These are phyloP conservation scores for Dione vanillae DNA, from an alignment of 2,888 invertebrate genomes.

Conservation along the genomic window DNA sequence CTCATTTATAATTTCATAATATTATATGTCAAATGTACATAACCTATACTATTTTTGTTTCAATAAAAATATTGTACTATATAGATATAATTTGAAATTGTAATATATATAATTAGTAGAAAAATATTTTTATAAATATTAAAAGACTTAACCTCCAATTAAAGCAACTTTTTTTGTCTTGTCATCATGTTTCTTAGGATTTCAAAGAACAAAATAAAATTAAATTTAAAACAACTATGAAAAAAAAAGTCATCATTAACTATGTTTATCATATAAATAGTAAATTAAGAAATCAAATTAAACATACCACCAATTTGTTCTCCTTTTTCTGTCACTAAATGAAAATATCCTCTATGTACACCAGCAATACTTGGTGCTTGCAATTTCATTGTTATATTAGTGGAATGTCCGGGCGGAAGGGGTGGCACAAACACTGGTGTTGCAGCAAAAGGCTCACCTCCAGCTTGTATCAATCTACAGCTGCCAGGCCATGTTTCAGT, in stretches of 20 bases:
- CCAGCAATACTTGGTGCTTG: slow-evolving; percentile 90
- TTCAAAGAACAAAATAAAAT: too few species aligned
- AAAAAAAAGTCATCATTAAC: too few species aligned
- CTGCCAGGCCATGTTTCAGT: slow-evolving; percentile 94
- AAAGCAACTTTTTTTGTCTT: not conserved
- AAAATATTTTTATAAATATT: not conserved
- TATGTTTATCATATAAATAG: not conserved
- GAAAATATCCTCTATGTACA: slow-evolving; percentile 94
- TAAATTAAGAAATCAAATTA: not conserved
- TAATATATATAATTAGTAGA: not conserved
- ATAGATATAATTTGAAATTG: not conserved
- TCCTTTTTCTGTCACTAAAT: slow-evolving; percentile 93
- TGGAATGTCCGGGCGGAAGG: slow-evolving; percentile 90
- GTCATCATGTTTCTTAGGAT: not conserved
- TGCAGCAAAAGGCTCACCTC: slow-evolving; percentile 83
- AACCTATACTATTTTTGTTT: not conserved
- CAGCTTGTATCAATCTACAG: slow-evolving; percentile 90
- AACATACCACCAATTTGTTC: slow-evolving; percentile 94
- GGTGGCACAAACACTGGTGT: slow-evolving; percentile 86
- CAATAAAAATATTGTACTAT: not conserved
- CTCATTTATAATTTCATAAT: not conserved
- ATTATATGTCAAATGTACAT: not conserved
- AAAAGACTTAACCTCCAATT: not conserved
- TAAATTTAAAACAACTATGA: not conserved
- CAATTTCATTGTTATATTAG: slow-evolving; percentile 91